Conservation (phyloP, 2,113 vertebrate species). For the Lamprotornis superbus region DNA sequence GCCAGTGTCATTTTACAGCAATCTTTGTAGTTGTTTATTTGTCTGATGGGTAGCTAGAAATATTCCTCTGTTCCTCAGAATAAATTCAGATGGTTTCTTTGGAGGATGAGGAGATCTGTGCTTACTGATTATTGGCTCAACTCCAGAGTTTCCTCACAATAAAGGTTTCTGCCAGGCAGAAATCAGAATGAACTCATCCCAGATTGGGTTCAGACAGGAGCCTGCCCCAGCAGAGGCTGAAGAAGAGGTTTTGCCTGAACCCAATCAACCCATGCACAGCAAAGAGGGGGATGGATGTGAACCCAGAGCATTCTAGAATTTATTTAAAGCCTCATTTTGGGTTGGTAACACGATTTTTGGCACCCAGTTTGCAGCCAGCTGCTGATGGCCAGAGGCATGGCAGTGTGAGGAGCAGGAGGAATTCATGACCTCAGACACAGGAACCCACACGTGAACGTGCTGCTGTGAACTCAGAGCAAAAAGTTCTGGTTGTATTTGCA, state of each 20-base stretch:
- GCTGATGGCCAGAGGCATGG: background rate
- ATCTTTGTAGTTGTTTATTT: background rate
- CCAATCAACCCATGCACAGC: background rate
- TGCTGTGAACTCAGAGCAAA: background rate
- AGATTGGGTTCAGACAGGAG: background rate
- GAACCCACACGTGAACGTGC: background rate
- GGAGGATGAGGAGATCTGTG: background rate
- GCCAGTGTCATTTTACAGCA: fast-evolving
- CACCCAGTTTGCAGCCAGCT: background rate
- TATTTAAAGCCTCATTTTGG: background rate
- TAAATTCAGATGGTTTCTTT: background rate
- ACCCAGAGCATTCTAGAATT: background rate
- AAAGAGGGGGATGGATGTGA: background rate
- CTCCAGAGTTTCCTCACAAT: background rate
- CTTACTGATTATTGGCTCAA: background rate
- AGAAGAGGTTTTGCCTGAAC: background rate
- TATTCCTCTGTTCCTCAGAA: background rate
- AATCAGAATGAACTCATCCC: background rate
- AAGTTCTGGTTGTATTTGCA: background rate
- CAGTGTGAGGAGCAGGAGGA: background rate
- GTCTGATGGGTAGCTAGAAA: background rate
- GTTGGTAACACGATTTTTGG: background rate
- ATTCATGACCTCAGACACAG: background rate
- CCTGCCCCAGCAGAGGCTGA: background rate
- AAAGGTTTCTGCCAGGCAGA: background rate